Base-by-base conservation (phyloP, 2,113 vertebrate species). In the Scophthalmus maximus region DNA sequence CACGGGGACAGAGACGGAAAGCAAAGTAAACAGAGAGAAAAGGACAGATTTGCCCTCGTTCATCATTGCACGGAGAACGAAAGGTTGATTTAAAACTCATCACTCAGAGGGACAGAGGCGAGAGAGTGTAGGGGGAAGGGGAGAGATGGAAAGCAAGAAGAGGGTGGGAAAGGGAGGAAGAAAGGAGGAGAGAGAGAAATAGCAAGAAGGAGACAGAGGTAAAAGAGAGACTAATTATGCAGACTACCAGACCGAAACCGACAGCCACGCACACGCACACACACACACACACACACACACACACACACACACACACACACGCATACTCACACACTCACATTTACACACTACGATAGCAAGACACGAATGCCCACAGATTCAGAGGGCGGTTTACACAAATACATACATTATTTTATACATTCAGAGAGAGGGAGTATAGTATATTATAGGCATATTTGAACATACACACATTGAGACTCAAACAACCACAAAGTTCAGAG, bases 161-260 rank as follows among this genome's bases (percentile, higher is more conserved):
- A 44, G 50, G 5, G 42, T 26, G 40, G 15, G 34, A 26, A 5
- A 29, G 51, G 50, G 50, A 30, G 32, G 50, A 26, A 23, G 20
- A 30, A 46, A 22, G 34, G 46, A 30, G 38, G 52, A 30, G 49
- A 36, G 55, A 40, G 49, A 67, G 57, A 78, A 49, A 73, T n/a
- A 42, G 69, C 4, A 20, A 80, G 69, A 68, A 34, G 50, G 82
- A 86, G 79, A 85, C 62, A 59, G 75, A 59, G 72, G 68, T 80
- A 79, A 87, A 84, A 85, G 81, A 85, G 66, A 81, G 84, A 86
- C 77, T 92, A 92, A 92, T 90, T 90, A 90, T 89, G 87, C 77
- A 81, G 88, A 88, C 81, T 85, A 90, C 81, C 82, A 90, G 89
- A 91, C 88, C 79, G 61, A 88, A 89, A 89, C 91, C 80, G 88